phyloP scores from a whole-genome alignment of 23 tunicate genomes.

The Styela clava region DNA sequence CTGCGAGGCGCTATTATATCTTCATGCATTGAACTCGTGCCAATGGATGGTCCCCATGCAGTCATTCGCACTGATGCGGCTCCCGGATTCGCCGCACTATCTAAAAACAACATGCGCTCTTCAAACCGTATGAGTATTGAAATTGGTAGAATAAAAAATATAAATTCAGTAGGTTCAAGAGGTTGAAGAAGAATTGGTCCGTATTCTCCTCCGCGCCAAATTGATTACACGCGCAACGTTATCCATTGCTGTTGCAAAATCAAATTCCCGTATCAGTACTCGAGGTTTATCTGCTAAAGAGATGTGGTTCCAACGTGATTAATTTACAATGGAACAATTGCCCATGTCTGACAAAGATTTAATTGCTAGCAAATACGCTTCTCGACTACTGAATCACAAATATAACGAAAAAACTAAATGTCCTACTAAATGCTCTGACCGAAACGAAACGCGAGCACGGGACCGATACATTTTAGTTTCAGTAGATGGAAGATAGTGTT shows the following conservation, averaged over 20 bases:
- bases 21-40: neutral
- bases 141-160: neutral
- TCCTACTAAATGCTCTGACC: too few relatives aligned
- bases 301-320: neutral
- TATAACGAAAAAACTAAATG: too few relatives aligned
- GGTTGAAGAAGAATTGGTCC: neutral
- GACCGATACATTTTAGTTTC: too few relatives aligned
- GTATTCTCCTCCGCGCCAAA: neutral
- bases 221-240: neutral
- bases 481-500: too few relatives aligned
- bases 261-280: neutral
- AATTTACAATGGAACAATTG: neutral
- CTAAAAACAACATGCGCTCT: neutral
- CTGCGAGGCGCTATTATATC: neutral
- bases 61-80: slow-evolving; percentile 1
- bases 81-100: neutral
- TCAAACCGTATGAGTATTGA: neutral
- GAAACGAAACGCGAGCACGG: too few relatives aligned
- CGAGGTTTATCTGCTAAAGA: neutral
- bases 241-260: neutral
- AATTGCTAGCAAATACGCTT: neutral
- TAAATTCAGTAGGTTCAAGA: slow-evolving; percentile 2
- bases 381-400: neutral
- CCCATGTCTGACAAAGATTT: neutral
- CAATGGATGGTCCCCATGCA: neutral